Evolutionary conservation across 2,888 invertebrate species (phyloP).

Genomic region (Malthinus flaveolus): DNA sequence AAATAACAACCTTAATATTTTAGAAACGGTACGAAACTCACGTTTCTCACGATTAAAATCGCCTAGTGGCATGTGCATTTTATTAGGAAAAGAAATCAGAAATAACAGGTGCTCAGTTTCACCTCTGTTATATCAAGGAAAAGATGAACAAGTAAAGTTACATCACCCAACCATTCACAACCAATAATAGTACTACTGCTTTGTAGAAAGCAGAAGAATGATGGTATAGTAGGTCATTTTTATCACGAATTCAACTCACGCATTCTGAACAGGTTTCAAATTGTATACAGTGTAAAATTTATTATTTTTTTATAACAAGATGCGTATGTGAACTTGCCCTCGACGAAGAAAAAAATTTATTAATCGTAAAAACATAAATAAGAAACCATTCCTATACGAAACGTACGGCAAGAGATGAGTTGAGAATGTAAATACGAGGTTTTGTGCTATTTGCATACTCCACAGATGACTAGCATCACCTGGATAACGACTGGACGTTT

Average conservation of each 20-base stretch:
- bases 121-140: conserved; percentile 23
- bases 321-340: neutral
- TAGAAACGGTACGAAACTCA: conserved; percentile 13
- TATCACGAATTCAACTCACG: conserved; percentile 37
- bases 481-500: conserved; percentile 33
- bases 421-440: no score
- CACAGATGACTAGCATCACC: conserved; percentile 36
- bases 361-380: no score
- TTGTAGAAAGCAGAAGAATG: conserved; percentile 35
- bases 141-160: conserved; percentile 28
- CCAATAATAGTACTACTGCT: conserved; percentile 33
- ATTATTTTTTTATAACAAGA: conserved; percentile 5
- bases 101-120: conserved; percentile 32
- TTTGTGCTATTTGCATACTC: conserved; percentile 33
- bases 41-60: conserved; percentile 2
- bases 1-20: conserved; percentile 12
- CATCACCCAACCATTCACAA: conserved; percentile 37
- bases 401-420: no score
- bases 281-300: conserved; percentile 21
- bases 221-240: conserved; percentile 40
- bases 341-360: neutral
- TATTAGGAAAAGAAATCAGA: conserved; percentile 27
- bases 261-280: conserved; percentile 29
- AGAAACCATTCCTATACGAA: no score
- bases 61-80: conserved; percentile 11